phyloP scores from a whole-genome alignment of 1,140 invertebrate genomes.

The Mactra quadrangularis region DNA sequence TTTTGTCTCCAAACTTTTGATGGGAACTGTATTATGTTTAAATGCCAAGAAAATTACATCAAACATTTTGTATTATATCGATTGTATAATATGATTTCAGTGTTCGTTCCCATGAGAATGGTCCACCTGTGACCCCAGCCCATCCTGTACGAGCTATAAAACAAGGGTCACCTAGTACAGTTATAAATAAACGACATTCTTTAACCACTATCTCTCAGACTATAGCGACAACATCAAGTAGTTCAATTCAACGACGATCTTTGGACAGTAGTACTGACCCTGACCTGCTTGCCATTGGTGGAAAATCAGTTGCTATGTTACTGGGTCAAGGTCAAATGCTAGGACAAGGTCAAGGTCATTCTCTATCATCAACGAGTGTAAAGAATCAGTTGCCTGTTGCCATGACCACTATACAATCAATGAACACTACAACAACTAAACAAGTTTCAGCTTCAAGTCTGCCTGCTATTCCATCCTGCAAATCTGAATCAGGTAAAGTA shows the following conservation, averaged over 20 bases:
- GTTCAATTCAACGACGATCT: constrained; percentile 71
- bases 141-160: constrained; percentile 34
- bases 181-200: constrained; percentile 64
- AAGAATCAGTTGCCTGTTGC: neutral
- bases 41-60: too few species aligned
- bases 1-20: too few species aligned
- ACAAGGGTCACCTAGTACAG: neutral
- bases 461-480: neutral
- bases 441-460: neutral
- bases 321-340: too few species aligned
- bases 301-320: neutral
- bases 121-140: constrained; percentile 36
- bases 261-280: constrained; percentile 64
- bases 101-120: constrained; percentile 11
- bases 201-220: constrained; percentile 62
- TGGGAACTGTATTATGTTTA: too few species aligned
- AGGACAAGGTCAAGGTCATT: too few species aligned
- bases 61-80: too few species aligned
- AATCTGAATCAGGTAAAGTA: constrained; percentile 3
- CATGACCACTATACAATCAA: neutral
- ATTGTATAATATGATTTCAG: too few species aligned
- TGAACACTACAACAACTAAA: neutral
- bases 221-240: constrained; percentile 58
- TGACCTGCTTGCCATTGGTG: constrained; percentile 35
- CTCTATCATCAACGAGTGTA: neutral